phyloP scores from a whole-genome alignment of 64 coral and sea anemone species.

The Actinia tenebrosa region DNA sequence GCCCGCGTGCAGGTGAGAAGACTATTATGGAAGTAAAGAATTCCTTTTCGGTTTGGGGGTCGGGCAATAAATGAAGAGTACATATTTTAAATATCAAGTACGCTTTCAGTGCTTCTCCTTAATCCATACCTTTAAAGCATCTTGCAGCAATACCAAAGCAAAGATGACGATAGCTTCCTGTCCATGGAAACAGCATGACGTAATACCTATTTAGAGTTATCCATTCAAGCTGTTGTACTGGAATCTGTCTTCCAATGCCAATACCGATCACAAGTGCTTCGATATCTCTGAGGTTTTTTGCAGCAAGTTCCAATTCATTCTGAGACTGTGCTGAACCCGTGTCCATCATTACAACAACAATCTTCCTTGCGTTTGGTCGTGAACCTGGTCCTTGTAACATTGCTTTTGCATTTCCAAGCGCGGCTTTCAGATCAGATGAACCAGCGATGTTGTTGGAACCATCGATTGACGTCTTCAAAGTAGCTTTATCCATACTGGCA shows the following conservation, averaged over 20 bases:
- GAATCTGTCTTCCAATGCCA: background rate
- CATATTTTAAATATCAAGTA: background rate
- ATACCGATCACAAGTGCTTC: background rate
- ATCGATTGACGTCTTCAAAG: background rate
- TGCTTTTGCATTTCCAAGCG: background rate
- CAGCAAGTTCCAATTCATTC: background rate
- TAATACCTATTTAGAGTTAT: constrained; percentile 33
- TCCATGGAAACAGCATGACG: background rate
- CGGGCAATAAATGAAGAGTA: background rate
- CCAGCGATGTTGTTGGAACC: background rate
- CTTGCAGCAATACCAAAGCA: background rate
- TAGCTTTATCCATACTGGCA: background rate
- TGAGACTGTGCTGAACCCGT: background rate
- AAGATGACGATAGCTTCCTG: background rate
- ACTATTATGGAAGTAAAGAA: background rate
- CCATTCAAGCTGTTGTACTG: constrained; percentile 1
- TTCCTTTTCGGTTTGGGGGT: background rate
- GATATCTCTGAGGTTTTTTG: background rate
- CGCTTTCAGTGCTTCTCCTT: background rate
- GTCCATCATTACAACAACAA: constrained; percentile 16
- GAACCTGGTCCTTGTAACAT: background rate
- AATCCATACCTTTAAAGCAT: constrained; percentile 18
- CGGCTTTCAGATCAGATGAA: background rate
- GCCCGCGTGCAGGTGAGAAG: no score
- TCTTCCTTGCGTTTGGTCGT: background rate